Evolutionary conservation across 2,113 vertebrate species (phyloP).

Genomic region (Machaerirhynchus nigripectus): DNA sequence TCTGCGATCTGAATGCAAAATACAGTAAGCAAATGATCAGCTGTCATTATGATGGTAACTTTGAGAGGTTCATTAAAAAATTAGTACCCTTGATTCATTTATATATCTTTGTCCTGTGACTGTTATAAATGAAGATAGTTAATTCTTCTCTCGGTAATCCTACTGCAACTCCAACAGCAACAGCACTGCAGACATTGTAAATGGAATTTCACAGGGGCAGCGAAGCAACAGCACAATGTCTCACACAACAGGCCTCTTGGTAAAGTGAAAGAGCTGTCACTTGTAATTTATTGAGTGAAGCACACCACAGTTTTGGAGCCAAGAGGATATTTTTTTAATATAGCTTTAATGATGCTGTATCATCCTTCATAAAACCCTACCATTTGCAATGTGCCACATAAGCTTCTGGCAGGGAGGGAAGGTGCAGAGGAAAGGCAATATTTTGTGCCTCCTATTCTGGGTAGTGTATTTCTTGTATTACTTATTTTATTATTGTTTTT

Average conservation of each 20-base stretch:
- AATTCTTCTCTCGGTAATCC: neutral
- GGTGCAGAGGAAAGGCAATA: neutral
- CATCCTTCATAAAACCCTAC: neutral
- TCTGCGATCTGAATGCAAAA: neutral
- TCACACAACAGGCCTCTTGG: neutral
- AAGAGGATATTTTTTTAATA: neutral
- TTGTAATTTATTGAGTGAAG: slow-evolving; percentile 6
- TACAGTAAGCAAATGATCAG: neutral
- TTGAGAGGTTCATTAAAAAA: neutral
- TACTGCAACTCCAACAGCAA: neutral
- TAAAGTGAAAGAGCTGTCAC: neutral
- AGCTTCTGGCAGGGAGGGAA: neutral
- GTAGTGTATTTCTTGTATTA: neutral
- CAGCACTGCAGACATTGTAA: neutral
- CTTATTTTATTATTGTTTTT: neutral
- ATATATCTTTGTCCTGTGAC: neutral
- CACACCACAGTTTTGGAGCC: neutral
- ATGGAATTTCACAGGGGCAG: neutral
- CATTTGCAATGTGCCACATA: neutral
- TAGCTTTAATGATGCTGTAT: neutral
- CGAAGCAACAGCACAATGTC: neutral
- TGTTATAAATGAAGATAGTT: neutral
- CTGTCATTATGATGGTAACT: neutral
- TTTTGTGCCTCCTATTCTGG: neutral
- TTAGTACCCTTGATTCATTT: neutral